Evolutionary conservation across 2,797 vertebrate genomes (phyloP), one percentile per base, ranked within the genome.

Genomic region (Poecilia picta): DNA sequence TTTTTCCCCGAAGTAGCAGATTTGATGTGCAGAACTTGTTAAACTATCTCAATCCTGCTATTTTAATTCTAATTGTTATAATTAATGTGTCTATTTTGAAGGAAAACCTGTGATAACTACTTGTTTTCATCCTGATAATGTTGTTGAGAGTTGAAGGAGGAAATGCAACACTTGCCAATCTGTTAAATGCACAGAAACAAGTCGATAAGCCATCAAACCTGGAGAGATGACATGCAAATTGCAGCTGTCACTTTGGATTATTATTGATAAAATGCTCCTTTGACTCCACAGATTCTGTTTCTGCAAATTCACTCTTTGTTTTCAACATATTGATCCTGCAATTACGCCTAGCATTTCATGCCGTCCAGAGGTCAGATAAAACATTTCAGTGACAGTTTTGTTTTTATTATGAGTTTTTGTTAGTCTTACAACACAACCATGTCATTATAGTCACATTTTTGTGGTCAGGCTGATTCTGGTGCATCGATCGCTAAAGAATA

Each of bases 301-400:
- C 64, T 68, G 36, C 36, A 68, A 41, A 68, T 68, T 25, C 10
- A 4, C 64, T 25, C 64, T 25, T 68, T 41, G 36, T 39, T 68
- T 66, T 68, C 18, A 41, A 18, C 3, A 4, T 68, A 68, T 68
- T 12, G 64, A 41, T 39, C 64, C 36, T 68, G 36, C 36, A 41
- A 20, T 41, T 68, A 66, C 33, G 36, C 36, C 2, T 5, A 41
- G 36, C 36, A 25, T 64, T 64, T 64, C 59, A 33, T 6, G 59
- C 2, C 5, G 28, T 62, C 18, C 59, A 25, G 36, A 68, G 64
- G 36, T 68, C 72, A 28, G 39, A 90, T 93, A 88, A 91, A 93
- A 57, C 73, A 83, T 91, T 90, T 88, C 70, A 87, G 53, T 78
- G 4, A 83, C 84, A 6, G 1, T 47, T 70, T 43, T 64, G 51